Evolutionary conservation across 2,888 invertebrate genomes (phyloP), one percentile per base, ranked within the genome.

Genomic region (Hedychridium roseum): DNA sequence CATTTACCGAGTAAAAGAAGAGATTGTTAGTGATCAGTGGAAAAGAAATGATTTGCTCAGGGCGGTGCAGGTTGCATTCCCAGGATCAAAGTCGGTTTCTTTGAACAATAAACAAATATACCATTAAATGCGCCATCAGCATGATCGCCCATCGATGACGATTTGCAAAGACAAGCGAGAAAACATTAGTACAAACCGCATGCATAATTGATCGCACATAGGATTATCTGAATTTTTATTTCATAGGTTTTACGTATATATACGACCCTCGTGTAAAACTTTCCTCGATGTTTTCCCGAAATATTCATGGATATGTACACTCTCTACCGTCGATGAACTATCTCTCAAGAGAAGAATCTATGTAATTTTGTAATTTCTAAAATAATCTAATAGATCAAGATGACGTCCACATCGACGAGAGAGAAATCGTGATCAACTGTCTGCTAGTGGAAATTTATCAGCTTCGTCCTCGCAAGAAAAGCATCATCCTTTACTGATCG

Each of bases 21-120:
- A 74, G 61, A 62, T 68, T 74, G 68, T 74, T 71, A 70, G 64
- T 73, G 57, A 64, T 71, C 70, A 69, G 64, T 71, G 63, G 68
- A 66, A 71, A 66, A 60, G 59, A 68, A 64, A 68, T 62, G 64
- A 62, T 68, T 68, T 66, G 62, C 67, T 77, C 76, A 77, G 72
- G 73, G 71, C 71, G 74, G 71, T 71, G 74, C 68, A 52, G 71
- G 64, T 73, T 70, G 70, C 74, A 75, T 73, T 73, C 75, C 76
- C 70, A 66, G 64, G 57, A 66, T 68, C 59, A 72, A 62, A 68
- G 71, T 69, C 52, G 76, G 70, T 62, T 71, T 74, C 77, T 78
- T 78, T 64, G 61, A 73, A 76, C 58, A 71, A 68, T 43, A 67
- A 67, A 57, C 49, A 46, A 31, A 57, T 34, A 12, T 34, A 60